phyloP scores from a whole-genome alignment of 2,797 vertebrate genomes.

The Sternotherus odoratus region DNA sequence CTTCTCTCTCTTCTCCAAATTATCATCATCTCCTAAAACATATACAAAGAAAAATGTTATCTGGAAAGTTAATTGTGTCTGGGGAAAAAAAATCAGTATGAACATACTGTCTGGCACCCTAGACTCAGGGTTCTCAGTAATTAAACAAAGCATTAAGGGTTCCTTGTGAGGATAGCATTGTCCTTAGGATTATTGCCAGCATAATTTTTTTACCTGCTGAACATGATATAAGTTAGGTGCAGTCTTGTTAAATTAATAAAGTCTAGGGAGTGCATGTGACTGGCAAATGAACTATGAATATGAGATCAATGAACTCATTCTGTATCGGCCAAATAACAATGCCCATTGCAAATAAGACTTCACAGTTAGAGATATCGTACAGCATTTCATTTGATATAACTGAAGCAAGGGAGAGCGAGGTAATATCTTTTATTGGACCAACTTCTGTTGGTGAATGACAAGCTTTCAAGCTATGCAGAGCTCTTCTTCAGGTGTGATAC shows the following conservation, averaged over 20 bases:
- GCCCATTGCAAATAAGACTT: not conserved
- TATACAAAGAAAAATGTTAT: constrained; percentile 32
- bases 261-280: not conserved
- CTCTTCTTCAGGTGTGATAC: not conserved
- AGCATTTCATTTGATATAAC: not conserved
- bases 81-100: not conserved
- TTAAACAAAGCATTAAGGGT: not conserved
- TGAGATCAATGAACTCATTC: not conserved
- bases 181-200: not conserved
- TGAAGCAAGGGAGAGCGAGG: not conserved
- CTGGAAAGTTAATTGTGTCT: not conserved
- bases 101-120: not conserved
- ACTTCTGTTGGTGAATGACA: not conserved
- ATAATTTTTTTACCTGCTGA: not conserved
- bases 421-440: not conserved
- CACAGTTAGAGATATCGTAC: not conserved
- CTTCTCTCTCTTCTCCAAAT: constrained; percentile 1
- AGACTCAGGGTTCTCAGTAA: not conserved
- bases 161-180: not conserved
- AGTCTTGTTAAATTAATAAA: not conserved
- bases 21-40: constrained; percentile 27
- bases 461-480: not conserved
- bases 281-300: not conserved
- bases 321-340: not conserved
- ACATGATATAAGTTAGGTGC: not conserved